Evolutionary conservation across 2,113 vertebrate genomes (phyloP).

Genomic region (Bubo blakistoni): DNA sequence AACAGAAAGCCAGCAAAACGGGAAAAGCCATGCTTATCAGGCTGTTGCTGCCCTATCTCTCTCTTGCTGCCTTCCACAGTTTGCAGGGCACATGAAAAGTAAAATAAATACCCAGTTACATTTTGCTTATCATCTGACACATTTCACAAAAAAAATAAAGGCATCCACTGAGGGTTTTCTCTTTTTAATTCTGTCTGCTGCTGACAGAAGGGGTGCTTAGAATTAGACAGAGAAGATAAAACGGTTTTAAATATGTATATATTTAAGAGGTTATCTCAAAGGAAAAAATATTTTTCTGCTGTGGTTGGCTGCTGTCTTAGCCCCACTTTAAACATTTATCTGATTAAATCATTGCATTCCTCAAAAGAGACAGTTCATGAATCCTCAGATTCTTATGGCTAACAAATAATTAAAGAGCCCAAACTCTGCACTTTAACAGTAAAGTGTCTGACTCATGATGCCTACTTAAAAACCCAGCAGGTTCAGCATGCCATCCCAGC

Average conservation of each 20-base stretch:
- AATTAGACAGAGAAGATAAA: slow-evolving; percentile 9
- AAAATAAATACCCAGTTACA: slow-evolving; percentile 48
- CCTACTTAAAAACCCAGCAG: background rate
- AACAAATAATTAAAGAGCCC: slow-evolving; percentile 47
- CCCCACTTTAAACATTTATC: slow-evolving; percentile 51
- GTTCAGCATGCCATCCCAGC: background rate
- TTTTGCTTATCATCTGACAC: slow-evolving; percentile 54
- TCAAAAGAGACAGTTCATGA: background rate
- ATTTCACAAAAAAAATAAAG: slow-evolving; percentile 17
- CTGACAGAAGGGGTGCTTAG: background rate
- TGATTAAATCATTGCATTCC: slow-evolving; percentile 48
- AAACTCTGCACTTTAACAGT: background rate
- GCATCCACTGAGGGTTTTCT: background rate
- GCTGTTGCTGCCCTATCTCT: slow-evolving; percentile 3
- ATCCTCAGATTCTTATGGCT: background rate
- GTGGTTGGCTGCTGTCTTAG: slow-evolving; percentile 7
- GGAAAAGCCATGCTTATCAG: slow-evolving; percentile 23
- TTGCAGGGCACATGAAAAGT: slow-evolving; percentile 42
- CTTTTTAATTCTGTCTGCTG: slow-evolving; percentile 6
- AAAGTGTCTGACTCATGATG: background rate
- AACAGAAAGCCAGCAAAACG: slow-evolving; percentile 14
- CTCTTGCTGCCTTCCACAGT: slow-evolving; percentile 41
- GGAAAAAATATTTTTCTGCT: slow-evolving; percentile 45
- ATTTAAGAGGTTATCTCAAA: slow-evolving; percentile 39
- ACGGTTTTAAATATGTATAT: slow-evolving; percentile 25